phyloP scores from a whole-genome alignment of 1,140 invertebrate genomes.

The Diorhabda elongata region DNA sequence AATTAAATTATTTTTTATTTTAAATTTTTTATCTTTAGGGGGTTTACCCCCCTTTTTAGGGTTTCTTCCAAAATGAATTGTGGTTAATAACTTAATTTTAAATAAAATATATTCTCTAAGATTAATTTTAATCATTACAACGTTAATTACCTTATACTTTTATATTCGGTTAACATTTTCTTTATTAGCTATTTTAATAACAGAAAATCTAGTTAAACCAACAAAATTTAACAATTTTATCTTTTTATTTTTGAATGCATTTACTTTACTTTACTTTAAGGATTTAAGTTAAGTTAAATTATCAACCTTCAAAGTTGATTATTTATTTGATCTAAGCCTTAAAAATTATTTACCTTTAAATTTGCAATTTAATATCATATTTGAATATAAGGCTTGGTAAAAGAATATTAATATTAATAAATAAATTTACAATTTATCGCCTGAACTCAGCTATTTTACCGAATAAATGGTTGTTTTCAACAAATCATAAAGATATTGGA shows the following conservation, averaged over 20 bases:
- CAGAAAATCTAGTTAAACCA: neutral
- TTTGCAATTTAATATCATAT: constrained; percentile 54
- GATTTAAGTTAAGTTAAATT: constrained; percentile 57
- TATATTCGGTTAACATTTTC: constrained; percentile 43
- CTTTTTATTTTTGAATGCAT: constrained; percentile 39
- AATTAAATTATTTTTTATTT: constrained; percentile 47
- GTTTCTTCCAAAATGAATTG: constrained; percentile 54
- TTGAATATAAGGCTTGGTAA: constrained; percentile 49
- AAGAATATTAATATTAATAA: constrained; percentile 50
- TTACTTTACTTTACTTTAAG: constrained; percentile 45
- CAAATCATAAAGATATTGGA: constrained; percentile 75
- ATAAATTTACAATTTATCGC: constrained; percentile 56
- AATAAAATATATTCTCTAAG: constrained; percentile 44
- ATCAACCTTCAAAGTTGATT: constrained; percentile 57
- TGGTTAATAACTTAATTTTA: constrained; percentile 49
- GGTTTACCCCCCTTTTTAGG: constrained; percentile 53
- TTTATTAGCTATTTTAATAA: too few species aligned
- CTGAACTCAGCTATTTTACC: constrained; percentile 54
- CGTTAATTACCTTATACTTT: constrained; percentile 50
- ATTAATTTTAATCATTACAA: constrained; percentile 48
- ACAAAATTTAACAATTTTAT: constrained; percentile 14
- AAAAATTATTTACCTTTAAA: constrained; percentile 50
- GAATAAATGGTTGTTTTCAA: constrained; percentile 59
- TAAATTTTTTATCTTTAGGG: constrained; percentile 52
- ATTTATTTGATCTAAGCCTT: constrained; percentile 52